Conservation (phyloP, 2,888 invertebrate genomes). For the Polyploca ridens region DNA sequence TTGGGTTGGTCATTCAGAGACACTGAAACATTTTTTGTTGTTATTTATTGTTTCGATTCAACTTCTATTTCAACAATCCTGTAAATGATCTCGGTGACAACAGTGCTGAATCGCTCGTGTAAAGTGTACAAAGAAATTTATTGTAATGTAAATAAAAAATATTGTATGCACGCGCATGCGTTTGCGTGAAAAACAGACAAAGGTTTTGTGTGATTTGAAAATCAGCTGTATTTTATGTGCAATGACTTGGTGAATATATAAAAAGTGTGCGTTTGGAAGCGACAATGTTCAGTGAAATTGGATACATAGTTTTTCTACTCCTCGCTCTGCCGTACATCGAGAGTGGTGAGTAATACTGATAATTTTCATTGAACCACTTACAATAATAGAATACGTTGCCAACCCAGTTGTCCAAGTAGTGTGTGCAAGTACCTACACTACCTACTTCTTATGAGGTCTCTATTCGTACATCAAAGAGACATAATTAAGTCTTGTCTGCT, state of each 20-base stretch:
- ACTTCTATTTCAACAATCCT: slow-evolving; percentile 48
- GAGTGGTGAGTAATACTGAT: slow-evolving; percentile 85
- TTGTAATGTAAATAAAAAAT: slow-evolving; percentile 83
- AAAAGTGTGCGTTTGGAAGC: slow-evolving; percentile 76
- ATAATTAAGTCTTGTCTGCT: too few species aligned
- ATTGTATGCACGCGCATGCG: slow-evolving; percentile 84
- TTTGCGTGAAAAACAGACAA: slow-evolving; percentile 83
- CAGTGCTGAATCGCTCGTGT: slow-evolving; percentile 47
- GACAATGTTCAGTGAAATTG: slow-evolving; percentile 87
- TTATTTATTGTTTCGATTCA: slow-evolving; percentile 69
- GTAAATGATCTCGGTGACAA: slow-evolving; percentile 48
- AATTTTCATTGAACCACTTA: slow-evolving; percentile 31
- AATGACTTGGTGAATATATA: slow-evolving; percentile 79
- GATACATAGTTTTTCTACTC: slow-evolving; percentile 88
- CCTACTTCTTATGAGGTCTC: slow-evolving; percentile 3
- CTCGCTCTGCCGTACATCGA: slow-evolving; percentile 88
- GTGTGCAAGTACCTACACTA: slow-evolving; percentile 15
- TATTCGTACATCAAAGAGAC: not conserved
- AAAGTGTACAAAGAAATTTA: slow-evolving; percentile 56
- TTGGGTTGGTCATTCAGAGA: slow-evolving; percentile 37
- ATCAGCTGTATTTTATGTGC: slow-evolving; percentile 84
- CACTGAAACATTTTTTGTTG: slow-evolving; percentile 55
- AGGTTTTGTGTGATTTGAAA: slow-evolving; percentile 85
- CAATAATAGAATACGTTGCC: slow-evolving; percentile 34
- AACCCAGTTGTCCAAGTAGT: slow-evolving; percentile 29